Percentiles rank a stretch among this genome's conserved stretches.
Evolutionary conservation across 2,888 invertebrate genomes (phyloP).

Genomic region (Sclerodermus sp.): DNA sequence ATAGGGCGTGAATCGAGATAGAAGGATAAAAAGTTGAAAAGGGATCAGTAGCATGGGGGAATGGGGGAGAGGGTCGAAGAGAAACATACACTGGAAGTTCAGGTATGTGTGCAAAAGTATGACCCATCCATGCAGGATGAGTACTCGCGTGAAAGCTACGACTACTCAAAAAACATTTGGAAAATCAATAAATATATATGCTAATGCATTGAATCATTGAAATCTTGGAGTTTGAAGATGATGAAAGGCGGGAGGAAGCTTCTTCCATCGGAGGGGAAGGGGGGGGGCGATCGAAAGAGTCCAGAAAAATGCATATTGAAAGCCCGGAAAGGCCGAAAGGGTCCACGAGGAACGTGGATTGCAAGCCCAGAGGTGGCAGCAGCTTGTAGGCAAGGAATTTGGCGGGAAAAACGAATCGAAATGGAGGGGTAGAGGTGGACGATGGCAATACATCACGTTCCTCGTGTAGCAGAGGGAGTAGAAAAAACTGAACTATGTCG

Average conservation of each 20-base stretch:
- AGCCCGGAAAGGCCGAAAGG: constrained; percentile 1
- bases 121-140: too few species aligned
- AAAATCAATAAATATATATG: too few species aligned
- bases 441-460: constrained; percentile 50
- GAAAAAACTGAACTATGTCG: constrained; percentile 16
- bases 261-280: too few species aligned
- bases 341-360: too few species aligned
- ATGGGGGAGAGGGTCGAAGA: constrained; percentile 14
- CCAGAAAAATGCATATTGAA: too few species aligned
- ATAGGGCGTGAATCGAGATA: neutral
- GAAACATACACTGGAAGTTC: too few species aligned
- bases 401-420: constrained; percentile 54
- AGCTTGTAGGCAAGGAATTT: constrained; percentile 46
- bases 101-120: too few species aligned
- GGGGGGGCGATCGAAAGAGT: constrained; percentile 12
- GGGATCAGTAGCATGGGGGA: neutral
- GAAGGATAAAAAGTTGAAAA: constrained; percentile 2
- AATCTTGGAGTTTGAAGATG: too few species aligned
- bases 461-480: constrained; percentile 29
- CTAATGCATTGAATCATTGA: too few species aligned
- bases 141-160: too few species aligned
- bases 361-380: constrained; percentile 29
- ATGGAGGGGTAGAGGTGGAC: constrained; percentile 21
- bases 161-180: too few species aligned
- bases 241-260: too few species aligned